A percentile compares a stretch with the other conserved stretches of the same genome.
phyloP scores from a whole-genome alignment of 2,888 invertebrate genomes.

The Cosmia pyralina region DNA sequence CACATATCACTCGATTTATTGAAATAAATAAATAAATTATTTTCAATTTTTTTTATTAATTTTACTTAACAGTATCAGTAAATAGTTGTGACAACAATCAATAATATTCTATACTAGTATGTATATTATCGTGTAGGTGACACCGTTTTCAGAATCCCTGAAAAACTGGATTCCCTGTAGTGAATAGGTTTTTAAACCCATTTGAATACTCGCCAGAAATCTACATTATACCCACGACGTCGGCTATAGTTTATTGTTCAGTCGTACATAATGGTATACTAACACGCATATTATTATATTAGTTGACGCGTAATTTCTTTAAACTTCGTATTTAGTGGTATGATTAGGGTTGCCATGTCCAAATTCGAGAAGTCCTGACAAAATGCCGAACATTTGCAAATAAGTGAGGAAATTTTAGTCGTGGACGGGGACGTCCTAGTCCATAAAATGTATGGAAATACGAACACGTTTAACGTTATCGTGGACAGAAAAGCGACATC shows the following conservation, averaged over 20 bases:
- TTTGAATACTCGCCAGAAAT: slow-evolving; percentile 41
- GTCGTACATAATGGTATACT: slow-evolving; percentile 23
- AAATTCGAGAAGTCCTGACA: background rate
- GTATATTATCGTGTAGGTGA: background rate
- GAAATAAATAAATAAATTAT: background rate
- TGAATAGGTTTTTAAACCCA: slow-evolving; percentile 21
- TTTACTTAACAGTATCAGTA: background rate
- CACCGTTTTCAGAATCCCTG: background rate
- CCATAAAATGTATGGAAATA: too few relatives aligned
- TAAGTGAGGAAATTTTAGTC: too few relatives aligned
- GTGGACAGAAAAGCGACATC: too few relatives aligned
- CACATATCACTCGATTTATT: too few relatives aligned
- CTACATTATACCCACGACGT: slow-evolving; percentile 39
- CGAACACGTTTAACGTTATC: too few relatives aligned
- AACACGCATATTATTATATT: slow-evolving; percentile 35
- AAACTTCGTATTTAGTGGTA: slow-evolving; percentile 5
- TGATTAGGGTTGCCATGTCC: background rate
- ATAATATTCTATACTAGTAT: background rate
- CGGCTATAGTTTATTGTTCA: slow-evolving; percentile 23
- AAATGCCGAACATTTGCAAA: background rate
- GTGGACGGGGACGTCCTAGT: too few relatives aligned
- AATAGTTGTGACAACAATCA: background rate
- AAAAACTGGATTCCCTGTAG: background rate
- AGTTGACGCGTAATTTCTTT: slow-evolving; percentile 17
- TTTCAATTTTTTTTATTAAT: background rate